phyloP scores from a whole-genome alignment of 2,113 vertebrate genomes.

The Carollia perspicillata region DNA sequence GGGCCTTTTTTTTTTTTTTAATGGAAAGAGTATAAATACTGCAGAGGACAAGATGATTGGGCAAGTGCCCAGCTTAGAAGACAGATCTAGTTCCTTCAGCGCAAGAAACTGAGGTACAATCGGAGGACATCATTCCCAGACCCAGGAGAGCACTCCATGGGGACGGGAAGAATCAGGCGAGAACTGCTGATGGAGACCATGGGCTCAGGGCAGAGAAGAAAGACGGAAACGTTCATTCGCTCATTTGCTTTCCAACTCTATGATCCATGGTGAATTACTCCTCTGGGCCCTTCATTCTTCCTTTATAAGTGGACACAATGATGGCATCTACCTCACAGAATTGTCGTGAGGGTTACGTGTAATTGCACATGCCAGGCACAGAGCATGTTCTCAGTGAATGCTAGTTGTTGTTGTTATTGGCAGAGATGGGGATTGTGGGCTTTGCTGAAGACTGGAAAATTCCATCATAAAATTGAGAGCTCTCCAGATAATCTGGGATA shows the following conservation, averaged over 20 bases:
- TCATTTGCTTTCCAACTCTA: not conserved
- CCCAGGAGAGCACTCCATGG: not conserved
- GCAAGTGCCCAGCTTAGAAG: not conserved
- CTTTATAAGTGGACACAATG: not conserved
- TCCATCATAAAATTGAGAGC: not conserved
- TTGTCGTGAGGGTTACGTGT: not conserved
- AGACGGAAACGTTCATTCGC: not conserved
- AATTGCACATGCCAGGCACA: not conserved
- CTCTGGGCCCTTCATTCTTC: not conserved
- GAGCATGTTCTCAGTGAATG: not conserved
- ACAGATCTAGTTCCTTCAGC: not conserved
- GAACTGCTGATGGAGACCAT: not conserved
- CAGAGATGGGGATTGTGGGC: not conserved
- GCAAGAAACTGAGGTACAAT: not conserved
- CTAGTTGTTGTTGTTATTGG: not conserved
- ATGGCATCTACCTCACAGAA: not conserved
- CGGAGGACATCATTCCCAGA: not conserved
- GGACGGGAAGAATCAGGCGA: not conserved
- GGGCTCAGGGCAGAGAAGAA: not conserved
- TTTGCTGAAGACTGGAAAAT: not conserved
- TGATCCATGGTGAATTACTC: not conserved
- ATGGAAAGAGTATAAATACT: not conserved
- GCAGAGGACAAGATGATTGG: not conserved
- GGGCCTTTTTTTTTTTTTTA: not conserved
- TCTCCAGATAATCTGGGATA: slow-evolving; percentile 36